phyloP scores from a whole-genome alignment of 2,888 invertebrate species.

The Dendrolimus houi region DNA sequence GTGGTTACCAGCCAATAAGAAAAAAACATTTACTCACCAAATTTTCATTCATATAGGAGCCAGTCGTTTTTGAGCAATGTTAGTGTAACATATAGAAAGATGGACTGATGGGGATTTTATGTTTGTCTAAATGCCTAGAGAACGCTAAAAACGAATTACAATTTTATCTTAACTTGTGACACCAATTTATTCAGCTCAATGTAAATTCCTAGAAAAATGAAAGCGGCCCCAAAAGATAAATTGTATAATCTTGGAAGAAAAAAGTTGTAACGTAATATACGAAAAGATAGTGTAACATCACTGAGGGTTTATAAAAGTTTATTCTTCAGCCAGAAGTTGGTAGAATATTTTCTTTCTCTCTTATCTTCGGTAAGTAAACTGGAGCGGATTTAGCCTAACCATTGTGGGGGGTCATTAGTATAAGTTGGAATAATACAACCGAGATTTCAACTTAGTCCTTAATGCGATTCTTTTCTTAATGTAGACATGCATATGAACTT shows the following conservation, averaged over 20 bases:
- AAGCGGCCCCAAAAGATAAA: neutral
- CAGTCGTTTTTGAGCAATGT: too few species aligned
- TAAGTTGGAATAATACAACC: neutral
- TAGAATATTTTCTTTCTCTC: conserved; percentile 17
- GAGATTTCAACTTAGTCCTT: neutral
- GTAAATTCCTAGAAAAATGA: neutral
- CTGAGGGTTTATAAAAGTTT: conserved; percentile 16
- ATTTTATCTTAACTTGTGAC: too few species aligned
- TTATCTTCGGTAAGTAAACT: conserved; percentile 10
- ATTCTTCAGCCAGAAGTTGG: conserved; percentile 9
- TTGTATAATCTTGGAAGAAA: conserved; percentile 4
- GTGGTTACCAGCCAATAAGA: too few species aligned
- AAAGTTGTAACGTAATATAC: conserved; percentile 10
- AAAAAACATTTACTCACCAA: too few species aligned
- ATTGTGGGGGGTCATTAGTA: neutral
- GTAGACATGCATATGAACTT: neutral
- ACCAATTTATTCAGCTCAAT: neutral
- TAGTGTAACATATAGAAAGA: too few species aligned
- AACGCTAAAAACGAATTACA: too few species aligned
- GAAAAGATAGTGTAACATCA: conserved; percentile 13
- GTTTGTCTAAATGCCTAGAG: too few species aligned
- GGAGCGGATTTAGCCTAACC: conserved; percentile 13
- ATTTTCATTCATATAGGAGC: too few species aligned
- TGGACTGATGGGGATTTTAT: too few species aligned
- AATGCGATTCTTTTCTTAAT: neutral